Base-by-base conservation (phyloP, 1,140 invertebrate genomes). In the Rhopalosiphum maidis region DNA sequence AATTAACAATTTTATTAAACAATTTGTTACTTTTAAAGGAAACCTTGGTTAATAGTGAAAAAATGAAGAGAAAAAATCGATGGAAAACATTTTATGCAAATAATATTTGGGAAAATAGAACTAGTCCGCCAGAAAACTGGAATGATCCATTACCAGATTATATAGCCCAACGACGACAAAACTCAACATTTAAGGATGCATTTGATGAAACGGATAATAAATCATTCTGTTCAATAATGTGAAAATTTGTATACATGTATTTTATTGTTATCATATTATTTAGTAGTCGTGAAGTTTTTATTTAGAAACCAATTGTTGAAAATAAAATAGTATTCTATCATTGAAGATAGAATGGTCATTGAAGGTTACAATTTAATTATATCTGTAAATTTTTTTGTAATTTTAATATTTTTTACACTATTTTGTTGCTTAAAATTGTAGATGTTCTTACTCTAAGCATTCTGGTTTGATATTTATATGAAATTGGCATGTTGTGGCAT, bases 71-170 rank as follows among this genome's bases (percentile, higher is more conserved):
- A 93, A 93, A 51, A 5, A 41, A 93, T 83, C 18, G 91, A 43
- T 86, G 46, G 91, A 93, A 86, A 93, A 37, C n/a, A 6, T 85
- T 30, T 8, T 93, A 85, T 55, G 48, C 82, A 25, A 93, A 93
- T 86, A 41, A 86, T 55, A 35, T 93, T 54, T 93, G 91, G 91
- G 82, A 93, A 86, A 93, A 23, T 93, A 93, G 91, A 93, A 93
- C 22, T 25, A 93, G 22, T 93, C 91, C 91, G 21, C 91, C 91
- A 41, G 82, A 55, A 54, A 93, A 93, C 37, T 93, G 91, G 91
- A 93, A 93, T 55, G 91, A 93, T n/a, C 91, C 91, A 23, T 85
- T 93, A 35, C 91, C 91, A 86, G 82, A 93, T 4, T 93, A 55
- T 55, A 93, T 93, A 93, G 48, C 48, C 18, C 6, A 93, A n/a